Percentiles rank a stretch among this genome's conserved stretches.
Conservation (phyloP, 1,140 invertebrate genomes). For the Pantala flavescens region DNA sequence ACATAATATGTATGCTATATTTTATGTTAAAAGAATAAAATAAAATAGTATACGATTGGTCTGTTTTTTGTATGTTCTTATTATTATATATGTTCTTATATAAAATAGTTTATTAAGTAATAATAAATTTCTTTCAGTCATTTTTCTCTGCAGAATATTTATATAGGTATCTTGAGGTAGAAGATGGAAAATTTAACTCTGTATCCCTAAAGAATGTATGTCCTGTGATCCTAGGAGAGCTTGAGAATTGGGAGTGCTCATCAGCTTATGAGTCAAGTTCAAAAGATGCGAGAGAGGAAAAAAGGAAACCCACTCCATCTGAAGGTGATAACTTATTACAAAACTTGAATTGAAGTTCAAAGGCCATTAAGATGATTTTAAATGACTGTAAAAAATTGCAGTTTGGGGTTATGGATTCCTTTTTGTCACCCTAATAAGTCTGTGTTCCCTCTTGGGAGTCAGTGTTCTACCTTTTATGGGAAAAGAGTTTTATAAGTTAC, state of each 20-base stretch:
- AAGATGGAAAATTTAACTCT: constrained; percentile 12
- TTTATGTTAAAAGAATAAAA: too few relatives aligned
- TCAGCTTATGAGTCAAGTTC: background rate
- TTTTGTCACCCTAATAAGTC: constrained; percentile 51
- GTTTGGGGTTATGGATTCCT: constrained; percentile 51
- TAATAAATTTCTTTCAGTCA: constrained; percentile 11
- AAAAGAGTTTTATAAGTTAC: constrained; percentile 44
- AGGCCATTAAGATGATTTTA: background rate
- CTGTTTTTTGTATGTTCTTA: too few relatives aligned
- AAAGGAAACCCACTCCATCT: constrained; percentile 15
- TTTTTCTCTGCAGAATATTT: constrained; percentile 16
- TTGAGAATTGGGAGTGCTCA: constrained; percentile 14
- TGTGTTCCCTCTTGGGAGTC: constrained; percentile 49
- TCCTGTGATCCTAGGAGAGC: constrained; percentile 15
- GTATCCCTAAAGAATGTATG: constrained; percentile 16
- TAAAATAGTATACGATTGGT: too few relatives aligned
- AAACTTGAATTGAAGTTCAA: background rate
- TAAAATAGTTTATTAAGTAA: too few relatives aligned
- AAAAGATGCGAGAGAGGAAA: background rate
- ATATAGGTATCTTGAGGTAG: constrained; percentile 12
- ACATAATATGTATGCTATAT: too few relatives aligned
- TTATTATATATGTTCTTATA: too few relatives aligned
- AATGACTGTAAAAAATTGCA: constrained; percentile 27
- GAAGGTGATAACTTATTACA: constrained; percentile 13
- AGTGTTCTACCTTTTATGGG: constrained; percentile 49